phyloP scores from a whole-genome alignment of 92 coral and sea anemone genomes.

The Nematostella vectensis region DNA sequence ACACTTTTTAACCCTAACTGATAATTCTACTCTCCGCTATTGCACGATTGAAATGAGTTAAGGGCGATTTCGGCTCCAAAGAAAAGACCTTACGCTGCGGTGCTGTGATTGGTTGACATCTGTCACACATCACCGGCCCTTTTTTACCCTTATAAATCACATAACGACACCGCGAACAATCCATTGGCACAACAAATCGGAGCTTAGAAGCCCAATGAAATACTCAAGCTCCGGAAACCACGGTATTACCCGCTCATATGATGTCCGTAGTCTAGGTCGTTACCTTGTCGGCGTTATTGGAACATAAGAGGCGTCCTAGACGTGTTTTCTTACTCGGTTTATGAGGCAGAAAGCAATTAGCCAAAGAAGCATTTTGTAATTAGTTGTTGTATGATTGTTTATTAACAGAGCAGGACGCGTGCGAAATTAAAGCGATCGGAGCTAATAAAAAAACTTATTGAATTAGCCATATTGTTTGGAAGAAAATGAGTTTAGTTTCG shows the following conservation, averaged over 20 bases:
- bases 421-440: constrained; percentile 27
- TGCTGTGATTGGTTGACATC: constrained; percentile 54
- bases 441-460: constrained; percentile 12
- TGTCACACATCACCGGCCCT: constrained; percentile 54
- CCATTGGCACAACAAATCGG: constrained; percentile 79
- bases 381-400: constrained; percentile 76
- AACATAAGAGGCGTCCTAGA: neutral
- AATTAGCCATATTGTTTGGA: neutral
- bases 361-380: constrained; percentile 37
- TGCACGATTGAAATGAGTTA: constrained; percentile 55
- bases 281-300: neutral
- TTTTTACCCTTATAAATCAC: constrained; percentile 64
- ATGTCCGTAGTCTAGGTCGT: neutral
- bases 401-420: constrained; percentile 41
- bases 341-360: constrained; percentile 41
- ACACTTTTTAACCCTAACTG: constrained; percentile 17
- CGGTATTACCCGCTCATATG: constrained; percentile 21
- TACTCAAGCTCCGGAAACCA: constrained; percentile 67
- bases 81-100: constrained; percentile 43
- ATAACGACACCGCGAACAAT: constrained; percentile 56
- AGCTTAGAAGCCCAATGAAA: constrained; percentile 54
- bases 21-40: constrained; percentile 49
- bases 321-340: constrained; percentile 4
- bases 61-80: constrained; percentile 47
- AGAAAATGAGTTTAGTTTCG: neutral